Percentiles rank a stretch among this genome's conserved stretches.
These are phyloP conservation scores for Gambusia yucatana DNA, from an alignment of 2,797 vertebrate species.

Conservation along the genomic window DNA sequence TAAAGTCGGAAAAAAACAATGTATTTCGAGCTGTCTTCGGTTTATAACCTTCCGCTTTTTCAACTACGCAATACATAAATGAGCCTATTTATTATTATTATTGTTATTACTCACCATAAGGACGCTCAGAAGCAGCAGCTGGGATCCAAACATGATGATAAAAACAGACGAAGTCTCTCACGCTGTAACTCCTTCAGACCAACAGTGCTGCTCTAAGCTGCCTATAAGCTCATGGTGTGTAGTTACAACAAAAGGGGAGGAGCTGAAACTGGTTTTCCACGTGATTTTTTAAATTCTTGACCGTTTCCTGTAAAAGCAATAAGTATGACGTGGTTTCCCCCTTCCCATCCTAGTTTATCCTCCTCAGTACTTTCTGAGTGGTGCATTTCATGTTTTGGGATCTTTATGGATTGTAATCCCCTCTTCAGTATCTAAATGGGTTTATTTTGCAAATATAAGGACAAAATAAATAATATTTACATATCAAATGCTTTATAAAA, in stretches of 20 bases:
- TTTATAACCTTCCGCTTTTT: rapidly evolving
- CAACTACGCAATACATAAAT: rapidly evolving
- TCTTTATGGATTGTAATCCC: not conserved
- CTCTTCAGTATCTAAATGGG: not conserved
- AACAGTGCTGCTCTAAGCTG: not conserved
- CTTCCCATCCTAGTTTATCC: not conserved
- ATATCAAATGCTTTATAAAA: not conserved
- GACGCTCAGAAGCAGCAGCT: rapidly evolving
- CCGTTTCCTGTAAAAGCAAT: slow-evolving; percentile 36
- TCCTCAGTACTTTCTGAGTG: not conserved
- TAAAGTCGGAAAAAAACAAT: not conserved
- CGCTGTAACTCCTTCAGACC: not conserved
- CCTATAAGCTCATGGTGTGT: not conserved
- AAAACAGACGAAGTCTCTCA: not conserved
- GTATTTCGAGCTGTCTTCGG: not conserved
- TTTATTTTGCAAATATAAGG: not conserved
- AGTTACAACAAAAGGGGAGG: not conserved
- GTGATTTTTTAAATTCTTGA: slow-evolving; percentile 10
- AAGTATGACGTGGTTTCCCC: not conserved
- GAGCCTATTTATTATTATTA: not conserved
- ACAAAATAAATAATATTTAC: not conserved
- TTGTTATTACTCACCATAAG: slow-evolving; percentile 26
- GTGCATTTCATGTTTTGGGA: not conserved
- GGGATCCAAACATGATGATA: not conserved
- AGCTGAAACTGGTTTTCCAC: not conserved